phyloP scores from a whole-genome alignment of 2,797 vertebrate genomes.

The Aplochiton taeniatus region DNA sequence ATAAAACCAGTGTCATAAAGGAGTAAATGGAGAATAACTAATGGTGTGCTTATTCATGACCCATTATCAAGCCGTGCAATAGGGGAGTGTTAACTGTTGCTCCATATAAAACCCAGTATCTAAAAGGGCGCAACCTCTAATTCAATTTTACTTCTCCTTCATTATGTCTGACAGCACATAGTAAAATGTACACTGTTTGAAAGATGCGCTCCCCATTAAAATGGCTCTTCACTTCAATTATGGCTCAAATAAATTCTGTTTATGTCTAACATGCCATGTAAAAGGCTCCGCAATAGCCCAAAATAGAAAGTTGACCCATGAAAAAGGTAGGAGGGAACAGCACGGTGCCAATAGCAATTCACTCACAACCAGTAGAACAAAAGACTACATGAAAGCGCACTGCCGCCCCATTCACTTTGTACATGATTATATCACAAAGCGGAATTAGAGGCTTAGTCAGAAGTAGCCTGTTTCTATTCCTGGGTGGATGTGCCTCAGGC shows the following conservation, averaged over 20 bases:
- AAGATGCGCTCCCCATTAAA: constrained; percentile 29
- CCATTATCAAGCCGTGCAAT: constrained; percentile 10
- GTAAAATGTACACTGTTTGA: constrained; percentile 26
- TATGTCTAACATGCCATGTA: constrained; percentile 10
- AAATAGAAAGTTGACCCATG: constrained; percentile 44
- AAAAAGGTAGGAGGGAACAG: constrained; percentile 24
- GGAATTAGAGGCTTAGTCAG: constrained; percentile 35
- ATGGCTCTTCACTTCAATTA: constrained; percentile 24
- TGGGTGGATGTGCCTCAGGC: constrained; percentile 38
- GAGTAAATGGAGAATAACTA: not conserved
- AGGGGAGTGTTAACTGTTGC: constrained; percentile 12
- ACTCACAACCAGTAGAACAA: constrained; percentile 42
- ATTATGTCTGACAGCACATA: constrained; percentile 28
- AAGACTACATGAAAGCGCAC: constrained; percentile 36
- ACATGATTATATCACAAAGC: constrained; percentile 30
- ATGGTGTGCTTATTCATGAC: constrained; percentile 1
- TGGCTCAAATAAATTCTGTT: constrained; percentile 22
- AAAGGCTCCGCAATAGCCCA: constrained; percentile 3
- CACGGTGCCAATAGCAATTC: constrained; percentile 47
- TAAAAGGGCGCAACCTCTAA: not conserved
- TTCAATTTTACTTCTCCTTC: constrained; percentile 24
- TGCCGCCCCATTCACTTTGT: constrained; percentile 47
- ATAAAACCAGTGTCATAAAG: no score
- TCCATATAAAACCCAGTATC: not conserved
- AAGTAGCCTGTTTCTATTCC: constrained; percentile 53